Evolutionary conservation across 2,113 vertebrate genomes (phyloP), one percentile per base, ranked within the genome.

Genomic region (Abramis brama): DNA sequence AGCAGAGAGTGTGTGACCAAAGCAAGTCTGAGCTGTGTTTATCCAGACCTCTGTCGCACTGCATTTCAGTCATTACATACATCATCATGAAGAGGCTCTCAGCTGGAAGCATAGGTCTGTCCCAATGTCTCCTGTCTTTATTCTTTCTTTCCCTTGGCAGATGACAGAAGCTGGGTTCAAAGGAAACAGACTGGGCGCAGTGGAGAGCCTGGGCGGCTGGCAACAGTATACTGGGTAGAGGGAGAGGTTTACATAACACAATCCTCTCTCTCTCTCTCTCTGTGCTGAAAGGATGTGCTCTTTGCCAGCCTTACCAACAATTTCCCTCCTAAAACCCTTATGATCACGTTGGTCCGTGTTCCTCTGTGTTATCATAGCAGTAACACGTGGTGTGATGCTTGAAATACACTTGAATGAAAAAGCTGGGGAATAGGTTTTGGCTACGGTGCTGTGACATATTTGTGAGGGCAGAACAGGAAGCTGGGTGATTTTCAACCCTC

Each of bases 141-240:
- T 52, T 59, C 68, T 47, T 11, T 62, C 11, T 73, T 27, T 62
- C 30, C 59, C 30, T 77, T 83, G 82, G 52, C 85, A 84, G 68
- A 70, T 55, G 82, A 84, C 81, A 80, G 85, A 68, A 80, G 79
- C 84, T 57, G 66, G 55, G 75, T 80, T 52, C 76, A 84, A 75
- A 79, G 68, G 68, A 84, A 87, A 79, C 82, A 87, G 86, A 81
- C 83, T 80, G 79, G 79, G 80, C 71, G 27, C 85, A 82, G 85
- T 15, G 45, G 86, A 85, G 77, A 76, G 70, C 82, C 21, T 6
- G 60, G 27, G 77, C 15, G 15, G 83, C 78, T 87, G 86, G 86
- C 86, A 87, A 33, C 70, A 81, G n/a, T 82, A 68, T 45, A 85
- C 39, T 68, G 77, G 68, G 64, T 23, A 27, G 57, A 74, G 23